Base-by-base conservation (phyloP, 2,888 invertebrate species). In the Eupithecia exiguata region DNA sequence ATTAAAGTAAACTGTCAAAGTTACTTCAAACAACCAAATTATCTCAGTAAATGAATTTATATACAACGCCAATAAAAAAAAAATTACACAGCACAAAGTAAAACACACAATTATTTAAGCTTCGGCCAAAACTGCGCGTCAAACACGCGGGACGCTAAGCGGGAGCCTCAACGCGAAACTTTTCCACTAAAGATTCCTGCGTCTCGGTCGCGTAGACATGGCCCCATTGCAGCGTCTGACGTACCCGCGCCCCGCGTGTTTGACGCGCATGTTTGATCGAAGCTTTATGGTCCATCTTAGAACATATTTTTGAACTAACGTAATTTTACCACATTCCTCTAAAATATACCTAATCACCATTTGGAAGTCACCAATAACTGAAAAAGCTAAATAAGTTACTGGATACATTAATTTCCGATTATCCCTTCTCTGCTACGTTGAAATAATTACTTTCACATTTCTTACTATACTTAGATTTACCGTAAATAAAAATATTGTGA, bases 11-110 rank as follows among this genome's bases (percentile, higher is more conserved):
- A 58, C n/a, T 5, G 58, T 58, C 12, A 25, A 25, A 58, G 12
- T 58, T 14, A 25, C 53, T 53, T 21, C 21, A 53, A 53, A 53
- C 53, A 38, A 58, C 49, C 68, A 68, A 21, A 58, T 38, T 69
- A 61, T 62, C 25, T 35, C 40, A 58, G 25, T 58, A 58, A 58
- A 58, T 25, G 21, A 58, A 58, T 58, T 25, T 25, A 21, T 58
- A 58, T 58, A 21, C 58, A 58, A 58, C 5, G 10, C 53, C 21
- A 53, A 53, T 53, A 53, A 21, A 58, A 58, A 58, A 58, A 12
- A 25, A 58, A 58, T 25, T 25, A 58, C 58, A 58, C 58, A 25
- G 25, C 58, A 25, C 58, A 53, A 49, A 49, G 21, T 21, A 21
- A 0, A 21, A 21, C n/a, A 49, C 53, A 12, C 53, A 58, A 58